These are phyloP conservation scores for Sarcophaga carnaria DNA, from an alignment of 2,888 invertebrate species.

Conservation along the genomic window DNA sequence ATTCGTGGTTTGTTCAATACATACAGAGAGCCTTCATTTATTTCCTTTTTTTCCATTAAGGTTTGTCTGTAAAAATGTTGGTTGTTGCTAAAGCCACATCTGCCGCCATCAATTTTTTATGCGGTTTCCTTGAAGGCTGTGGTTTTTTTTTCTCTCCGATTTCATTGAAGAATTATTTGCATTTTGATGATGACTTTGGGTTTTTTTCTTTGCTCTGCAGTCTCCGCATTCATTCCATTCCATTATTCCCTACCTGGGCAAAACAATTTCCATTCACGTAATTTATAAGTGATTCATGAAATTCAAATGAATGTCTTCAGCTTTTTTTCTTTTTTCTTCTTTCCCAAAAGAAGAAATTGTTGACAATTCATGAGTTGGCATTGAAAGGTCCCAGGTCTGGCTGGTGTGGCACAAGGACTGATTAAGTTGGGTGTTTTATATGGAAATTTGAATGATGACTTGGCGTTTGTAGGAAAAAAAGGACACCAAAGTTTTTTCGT, in stretches of 20 bases:
- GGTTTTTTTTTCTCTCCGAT: background rate
- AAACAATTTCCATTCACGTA: constrained; percentile 55
- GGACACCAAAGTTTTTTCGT: background rate
- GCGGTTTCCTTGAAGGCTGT: background rate
- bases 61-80: constrained; percentile 31
- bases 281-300: constrained; percentile 69
- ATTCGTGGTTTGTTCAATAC: constrained; percentile 56
- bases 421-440: background rate
- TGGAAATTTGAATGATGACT: constrained; percentile 11
- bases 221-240: background rate
- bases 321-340: constrained; percentile 28
- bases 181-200: constrained; percentile 68
- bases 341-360: constrained; percentile 34
- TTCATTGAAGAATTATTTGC: constrained; percentile 49
- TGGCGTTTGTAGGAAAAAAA: constrained; percentile 12
- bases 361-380: constrained; percentile 58
- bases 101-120: background rate
- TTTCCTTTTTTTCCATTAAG: background rate
- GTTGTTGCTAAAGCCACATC: background rate
- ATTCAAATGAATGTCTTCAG: constrained; percentile 65
- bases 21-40: constrained; percentile 15
- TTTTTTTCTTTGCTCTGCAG: constrained; percentile 28
- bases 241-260: constrained; percentile 7
- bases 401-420: background rate
- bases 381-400: constrained; percentile 35